Conservation (phyloP, 1,140 invertebrate genomes). For the Camponotus pennsylvanicus region DNA sequence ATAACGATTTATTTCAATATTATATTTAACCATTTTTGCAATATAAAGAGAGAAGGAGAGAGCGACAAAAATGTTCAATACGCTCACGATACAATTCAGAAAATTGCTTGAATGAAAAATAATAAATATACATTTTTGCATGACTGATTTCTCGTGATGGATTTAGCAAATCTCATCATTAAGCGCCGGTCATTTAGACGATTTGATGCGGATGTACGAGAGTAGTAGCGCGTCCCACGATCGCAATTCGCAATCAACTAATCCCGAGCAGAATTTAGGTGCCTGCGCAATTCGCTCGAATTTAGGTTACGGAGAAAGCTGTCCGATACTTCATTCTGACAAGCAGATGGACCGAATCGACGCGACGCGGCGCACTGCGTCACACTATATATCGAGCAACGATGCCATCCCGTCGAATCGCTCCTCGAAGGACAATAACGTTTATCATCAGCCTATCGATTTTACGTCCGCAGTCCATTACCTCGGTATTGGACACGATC, state of each 20-base stretch:
- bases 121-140: slow-evolving; percentile 10
- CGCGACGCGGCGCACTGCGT: slow-evolving; percentile 15
- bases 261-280: slow-evolving; percentile 57
- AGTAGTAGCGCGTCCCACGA: not conserved
- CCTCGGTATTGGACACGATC: slow-evolving; percentile 41
- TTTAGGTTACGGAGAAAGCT: slow-evolving; percentile 55
- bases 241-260: slow-evolving; percentile 47
- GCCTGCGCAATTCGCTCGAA: slow-evolving; percentile 10
- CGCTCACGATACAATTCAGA: not conserved
- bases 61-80: not conserved
- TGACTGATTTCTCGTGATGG: slow-evolving; percentile 22
- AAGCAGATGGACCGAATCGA: slow-evolving; percentile 63
- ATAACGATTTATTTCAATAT: not conserved
- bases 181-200: not conserved
- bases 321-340: slow-evolving; percentile 64
- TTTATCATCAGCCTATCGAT: slow-evolving; percentile 58
- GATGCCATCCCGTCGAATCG: slow-evolving; percentile 46
- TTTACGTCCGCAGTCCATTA: slow-evolving; percentile 62
- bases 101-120: not conserved
- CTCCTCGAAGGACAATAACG: slow-evolving; percentile 60
- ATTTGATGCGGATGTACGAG: slow-evolving; percentile 50
- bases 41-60: too few relatives aligned
- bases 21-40: not conserved
- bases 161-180: slow-evolving; percentile 39
- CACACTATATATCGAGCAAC: slow-evolving; percentile 37